Base-by-base conservation (phyloP, 1,140 invertebrate genomes). In the Anastatus disparis region DNA sequence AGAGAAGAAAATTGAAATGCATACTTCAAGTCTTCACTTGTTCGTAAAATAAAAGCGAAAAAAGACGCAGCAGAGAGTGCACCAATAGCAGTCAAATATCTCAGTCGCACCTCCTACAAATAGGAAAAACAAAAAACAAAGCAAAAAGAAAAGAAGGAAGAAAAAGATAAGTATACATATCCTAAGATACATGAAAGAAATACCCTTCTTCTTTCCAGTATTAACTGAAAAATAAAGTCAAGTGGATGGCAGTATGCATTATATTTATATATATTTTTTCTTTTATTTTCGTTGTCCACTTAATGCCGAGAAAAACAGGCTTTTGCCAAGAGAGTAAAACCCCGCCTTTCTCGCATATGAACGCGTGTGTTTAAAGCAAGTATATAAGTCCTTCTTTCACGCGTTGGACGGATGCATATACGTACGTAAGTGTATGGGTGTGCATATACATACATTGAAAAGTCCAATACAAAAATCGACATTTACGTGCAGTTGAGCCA, bases 401-500 rank as follows among this genome's bases (percentile, higher is more conserved):
- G 31, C 35, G 20, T 9, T 27, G n/a, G 40, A 8, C 40, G 13
- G 40, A n/a, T 4, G 58, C 9, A 61, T 44, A 61, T 44, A 44
- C 4, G 31, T 35, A 35, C 31, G 31, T 35, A 10, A 35, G 31
- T 26, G 46, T 46, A 20, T 40, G 22, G 15, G 42, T 9, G 17
- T 38, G 29, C 27, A 2, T 10, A 24, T 15, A 46, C 13, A 42
- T 38, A 27, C 27, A 3, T 10, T 15, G 12, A 35, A 35, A 35
- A 13, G 17, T 0, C 15, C 20, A 40, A 50, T 52, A 46, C 61
- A 64, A 64, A 63, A 64, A 64, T 62, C 44, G 44, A 44, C 58
- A 40, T 27, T 38, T 46, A 29, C 63, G 24, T 42, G 66, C 63
- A 65, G 79, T 79, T 78, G 81, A 79, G 83, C 84, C 82, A 83